Percentiles rank a stretch among this genome's conserved stretches.
Conservation (phyloP, 2,888 invertebrate genomes). For the Napeogenes inachia region DNA sequence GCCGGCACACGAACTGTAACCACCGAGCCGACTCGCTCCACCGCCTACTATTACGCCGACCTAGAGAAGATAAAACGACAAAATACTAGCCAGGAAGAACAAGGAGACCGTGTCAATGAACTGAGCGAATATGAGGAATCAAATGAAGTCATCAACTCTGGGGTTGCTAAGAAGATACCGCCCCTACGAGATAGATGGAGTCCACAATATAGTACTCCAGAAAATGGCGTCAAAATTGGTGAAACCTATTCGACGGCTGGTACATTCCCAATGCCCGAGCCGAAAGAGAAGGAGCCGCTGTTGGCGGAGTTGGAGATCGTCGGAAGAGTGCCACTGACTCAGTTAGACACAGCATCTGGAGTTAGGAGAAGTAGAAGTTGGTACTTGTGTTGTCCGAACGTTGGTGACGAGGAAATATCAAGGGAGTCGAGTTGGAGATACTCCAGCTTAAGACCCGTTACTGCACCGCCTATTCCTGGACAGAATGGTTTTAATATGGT, state of each 20-base stretch:
- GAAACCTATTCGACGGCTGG: conserved; percentile 72
- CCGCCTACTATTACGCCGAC: conserved; percentile 78
- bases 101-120: conserved; percentile 59
- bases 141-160: conserved; percentile 59
- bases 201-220: conserved; percentile 57
- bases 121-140: conserved; percentile 65
- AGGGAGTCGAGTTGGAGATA: conserved; percentile 68
- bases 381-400: conserved; percentile 77
- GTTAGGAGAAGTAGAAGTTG: conserved; percentile 78
- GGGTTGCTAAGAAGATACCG: conserved; percentile 54
- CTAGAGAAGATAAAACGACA: conserved; percentile 74
- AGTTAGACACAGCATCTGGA: conserved; percentile 53
- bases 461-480: conserved; percentile 55
- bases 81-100: conserved; percentile 32
- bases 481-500: conserved; percentile 52
- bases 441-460: conserved; percentile 64
- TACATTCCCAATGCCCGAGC: conserved; percentile 70
- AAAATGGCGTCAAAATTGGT: conserved; percentile 47
- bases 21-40: conserved; percentile 78
- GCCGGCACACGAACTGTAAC: conserved; percentile 57
- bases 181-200: conserved; percentile 58
- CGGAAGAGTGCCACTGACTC: conserved; percentile 58
- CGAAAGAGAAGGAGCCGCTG: conserved; percentile 66
- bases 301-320: conserved; percentile 65
- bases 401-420: conserved; percentile 62